Evolutionary conservation across 2,888 invertebrate species (phyloP), one percentile per base, ranked within the genome.

Genomic region (Anthophora plumipes): DNA sequence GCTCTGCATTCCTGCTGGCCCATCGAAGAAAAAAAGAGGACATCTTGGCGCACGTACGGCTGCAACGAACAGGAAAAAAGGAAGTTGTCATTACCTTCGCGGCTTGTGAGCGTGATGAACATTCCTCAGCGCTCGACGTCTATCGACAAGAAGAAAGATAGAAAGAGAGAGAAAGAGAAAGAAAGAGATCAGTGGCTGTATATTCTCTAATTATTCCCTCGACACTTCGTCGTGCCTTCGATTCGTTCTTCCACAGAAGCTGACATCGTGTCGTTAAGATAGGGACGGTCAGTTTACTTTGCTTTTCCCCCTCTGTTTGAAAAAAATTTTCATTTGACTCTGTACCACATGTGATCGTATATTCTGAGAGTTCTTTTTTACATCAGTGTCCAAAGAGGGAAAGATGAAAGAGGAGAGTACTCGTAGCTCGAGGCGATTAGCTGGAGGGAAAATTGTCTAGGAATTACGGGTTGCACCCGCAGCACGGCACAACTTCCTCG

Each of bases 401-500:
- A 0, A 43, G 12, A 25, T 4, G 22, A 14, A 20, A n/a, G 8
- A 25, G 5, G 11, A 5, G 31, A 12, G 3, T 48, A 7, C 5
- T 0, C 37, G 52, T 3, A 11, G 31, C 43, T 14, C 20, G 20
- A 54, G 55, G 41, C 17, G 9, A 0, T 31, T 20, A 4, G 46
- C 55, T 31, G 50, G 39, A 43, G 39, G 69, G 46, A 80, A 64
- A 46, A 67, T 79, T 25, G 67, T 84, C 78, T 68, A 80, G 55
- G 80, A 78, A 86, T 86, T 82, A 85, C 41, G 70, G 71, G 80
- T 71, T 76, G 59, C 80, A 83, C 69, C 68, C 64, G 60, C 69
- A 54, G 79, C 68, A 46, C 7, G 48, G 31, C 22, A 71, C 4
- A 31, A 31, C 55, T 60, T 79, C 52, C 55, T 75, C 66, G 48